These are phyloP conservation scores for Sesamia inferens DNA, from an alignment of 2,888 invertebrate species.

Conservation along the genomic window DNA sequence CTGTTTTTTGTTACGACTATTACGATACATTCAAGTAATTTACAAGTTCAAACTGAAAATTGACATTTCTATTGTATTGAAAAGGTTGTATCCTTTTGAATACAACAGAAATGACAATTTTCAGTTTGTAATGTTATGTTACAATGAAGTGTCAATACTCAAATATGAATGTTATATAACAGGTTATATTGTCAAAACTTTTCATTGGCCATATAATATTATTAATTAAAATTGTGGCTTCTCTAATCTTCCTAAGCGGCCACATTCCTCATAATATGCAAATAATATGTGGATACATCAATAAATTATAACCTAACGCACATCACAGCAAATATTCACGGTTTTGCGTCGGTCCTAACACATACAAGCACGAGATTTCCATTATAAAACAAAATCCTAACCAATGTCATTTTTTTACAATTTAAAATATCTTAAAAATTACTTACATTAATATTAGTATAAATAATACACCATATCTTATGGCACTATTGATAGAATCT, in stretches of 20 bases:
- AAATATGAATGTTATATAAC: background rate
- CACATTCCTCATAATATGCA: slow-evolving; percentile 1
- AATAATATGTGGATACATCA: slow-evolving; percentile 33
- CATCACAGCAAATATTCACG: slow-evolving; percentile 21
- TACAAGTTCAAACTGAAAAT: slow-evolving; percentile 18
- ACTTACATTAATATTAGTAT: slow-evolving; percentile 28
- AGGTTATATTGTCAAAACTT: background rate
- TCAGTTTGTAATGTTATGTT: background rate
- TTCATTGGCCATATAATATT: background rate
- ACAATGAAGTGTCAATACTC: slow-evolving; percentile 12
- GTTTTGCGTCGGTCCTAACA: background rate
- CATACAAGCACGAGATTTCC: slow-evolving; percentile 7
- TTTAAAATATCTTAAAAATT: slow-evolving; percentile 29
- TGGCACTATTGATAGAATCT: slow-evolving; percentile 47
- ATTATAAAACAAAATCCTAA: slow-evolving; percentile 11
- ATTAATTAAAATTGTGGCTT: slow-evolving; percentile 7
- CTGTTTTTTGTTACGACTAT: slow-evolving; percentile 17
- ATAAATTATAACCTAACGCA: slow-evolving; percentile 29
- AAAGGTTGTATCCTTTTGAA: background rate
- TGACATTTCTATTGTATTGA: slow-evolving; percentile 26
- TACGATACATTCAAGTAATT: slow-evolving; percentile 15
- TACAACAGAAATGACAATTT: slow-evolving; percentile 12
- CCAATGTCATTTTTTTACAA: slow-evolving; percentile 20
- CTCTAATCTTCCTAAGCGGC: background rate
- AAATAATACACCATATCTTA: slow-evolving; percentile 48